These are phyloP conservation scores for Drosophila oshimai DNA, from an alignment of 1,140 invertebrate species.

Conservation along the genomic window DNA sequence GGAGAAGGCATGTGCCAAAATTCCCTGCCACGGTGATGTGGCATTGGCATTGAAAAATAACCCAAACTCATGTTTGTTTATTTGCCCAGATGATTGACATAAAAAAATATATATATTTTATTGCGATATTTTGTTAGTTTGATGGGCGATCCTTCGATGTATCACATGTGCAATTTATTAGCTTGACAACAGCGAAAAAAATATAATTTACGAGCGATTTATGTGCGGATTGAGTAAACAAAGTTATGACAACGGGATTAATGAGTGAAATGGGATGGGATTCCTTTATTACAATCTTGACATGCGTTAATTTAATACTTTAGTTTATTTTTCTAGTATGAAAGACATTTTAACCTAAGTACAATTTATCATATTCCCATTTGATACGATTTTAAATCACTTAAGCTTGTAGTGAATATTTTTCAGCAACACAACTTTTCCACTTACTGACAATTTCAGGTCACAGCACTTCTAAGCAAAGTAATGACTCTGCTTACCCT, in stretches of 20 bases:
- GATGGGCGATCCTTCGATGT: conserved; percentile 55
- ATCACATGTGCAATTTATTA: conserved; percentile 58
- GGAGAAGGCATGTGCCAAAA: conserved; percentile 38
- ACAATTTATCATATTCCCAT: too few species aligned
- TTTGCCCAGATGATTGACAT: conserved; percentile 70
- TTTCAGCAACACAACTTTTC: too few species aligned
- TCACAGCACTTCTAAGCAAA: neutral
- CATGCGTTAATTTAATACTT: too few species aligned
- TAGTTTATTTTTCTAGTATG: too few species aligned
- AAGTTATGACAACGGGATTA: conserved; percentile 42
- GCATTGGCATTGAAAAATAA: conserved; percentile 60
- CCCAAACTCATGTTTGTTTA: conserved; percentile 38
- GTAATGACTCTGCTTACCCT: neutral
- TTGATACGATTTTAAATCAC: too few species aligned
- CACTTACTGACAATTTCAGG: neutral
- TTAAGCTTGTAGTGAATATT: too few species aligned
- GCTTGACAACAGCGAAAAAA: conserved; percentile 36
- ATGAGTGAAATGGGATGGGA: neutral
- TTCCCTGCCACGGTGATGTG: conserved; percentile 19
- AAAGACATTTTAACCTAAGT: too few species aligned
- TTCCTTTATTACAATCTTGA: neutral
- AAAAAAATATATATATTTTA: conserved; percentile 52
- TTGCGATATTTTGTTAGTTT: conserved; percentile 72
- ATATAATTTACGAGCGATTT: conserved; percentile 55
- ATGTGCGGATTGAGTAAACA: conserved; percentile 50